phyloP scores from a whole-genome alignment of 30 jellyfish, hydroid and myxozoan genomes.

The Chironex yamaguchii region DNA sequence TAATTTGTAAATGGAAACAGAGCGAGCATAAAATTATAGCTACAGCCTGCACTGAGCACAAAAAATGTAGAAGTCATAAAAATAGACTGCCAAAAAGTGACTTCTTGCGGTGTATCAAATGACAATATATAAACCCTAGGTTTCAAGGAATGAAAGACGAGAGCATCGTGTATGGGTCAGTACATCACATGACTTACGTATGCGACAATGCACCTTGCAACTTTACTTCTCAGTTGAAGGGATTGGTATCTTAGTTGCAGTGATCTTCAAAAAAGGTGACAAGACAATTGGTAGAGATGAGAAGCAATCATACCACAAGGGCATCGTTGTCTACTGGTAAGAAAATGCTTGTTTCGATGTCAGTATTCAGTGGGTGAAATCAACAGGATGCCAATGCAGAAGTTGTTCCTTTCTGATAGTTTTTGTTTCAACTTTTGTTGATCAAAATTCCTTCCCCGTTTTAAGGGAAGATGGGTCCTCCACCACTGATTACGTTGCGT shows the following conservation, averaged over 20 bases:
- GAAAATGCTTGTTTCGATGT: background rate
- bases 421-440: no score
- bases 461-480: no score
- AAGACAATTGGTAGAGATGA: background rate
- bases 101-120: background rate
- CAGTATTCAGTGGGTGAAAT: background rate
- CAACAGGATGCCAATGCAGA: background rate
- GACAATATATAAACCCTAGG: background rate
- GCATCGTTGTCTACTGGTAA: background rate
- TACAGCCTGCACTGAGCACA: background rate
- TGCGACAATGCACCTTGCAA: background rate
- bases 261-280: background rate
- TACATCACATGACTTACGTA: background rate
- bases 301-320: background rate
- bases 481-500: no score
- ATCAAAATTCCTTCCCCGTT: no score
- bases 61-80: background rate
- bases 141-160: background rate
- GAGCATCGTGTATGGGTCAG: background rate
- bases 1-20: background rate
- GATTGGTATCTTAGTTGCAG: background rate
- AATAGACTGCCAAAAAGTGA: background rate
- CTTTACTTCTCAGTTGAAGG: background rate
- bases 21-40: background rate
- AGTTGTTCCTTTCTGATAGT: background rate